Conservation (phyloP, 2,888 invertebrate species). For the Thymelicus sylvestris region DNA sequence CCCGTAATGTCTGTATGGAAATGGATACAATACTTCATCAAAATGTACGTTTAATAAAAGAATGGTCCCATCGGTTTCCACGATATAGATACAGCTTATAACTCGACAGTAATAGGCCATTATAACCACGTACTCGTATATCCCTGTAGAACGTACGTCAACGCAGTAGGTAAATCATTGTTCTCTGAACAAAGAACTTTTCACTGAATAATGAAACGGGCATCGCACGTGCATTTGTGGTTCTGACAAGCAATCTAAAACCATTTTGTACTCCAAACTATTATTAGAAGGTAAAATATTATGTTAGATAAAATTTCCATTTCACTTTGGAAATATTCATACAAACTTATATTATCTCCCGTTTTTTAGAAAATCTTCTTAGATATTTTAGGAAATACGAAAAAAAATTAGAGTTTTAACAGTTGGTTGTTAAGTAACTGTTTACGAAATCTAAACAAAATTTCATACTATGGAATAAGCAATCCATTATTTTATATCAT, state of each 20-base stretch:
- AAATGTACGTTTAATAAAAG: slow-evolving; percentile 20
- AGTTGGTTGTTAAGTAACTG: too few species aligned
- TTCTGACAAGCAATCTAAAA: slow-evolving; percentile 2
- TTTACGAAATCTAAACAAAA: too few species aligned
- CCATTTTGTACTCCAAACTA: neutral
- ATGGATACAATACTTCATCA: slow-evolving; percentile 29
- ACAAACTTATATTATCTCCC: too few species aligned
- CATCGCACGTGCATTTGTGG: neutral
- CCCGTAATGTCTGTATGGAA: slow-evolving; percentile 8
- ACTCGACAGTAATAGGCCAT: slow-evolving; percentile 7
- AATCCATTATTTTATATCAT: too few species aligned
- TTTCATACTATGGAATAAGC: too few species aligned
- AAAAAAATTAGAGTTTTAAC: too few species aligned
- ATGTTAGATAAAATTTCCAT: neutral
- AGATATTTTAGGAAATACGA: too few species aligned
- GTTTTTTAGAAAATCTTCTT: too few species aligned
- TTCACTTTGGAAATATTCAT: too few species aligned
- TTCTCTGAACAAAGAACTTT: slow-evolving; percentile 13
- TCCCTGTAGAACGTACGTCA: slow-evolving; percentile 1
- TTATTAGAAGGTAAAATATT: neutral
- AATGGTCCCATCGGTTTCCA: slow-evolving; percentile 10
- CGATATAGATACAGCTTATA: neutral
- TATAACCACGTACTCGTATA: neutral
- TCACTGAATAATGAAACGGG: slow-evolving; percentile 10
- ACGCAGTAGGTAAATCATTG: slow-evolving; percentile 5